These are phyloP conservation scores for Drosophila gunungcola DNA, from an alignment of 1,140 invertebrate species.

Conservation along the genomic window DNA sequence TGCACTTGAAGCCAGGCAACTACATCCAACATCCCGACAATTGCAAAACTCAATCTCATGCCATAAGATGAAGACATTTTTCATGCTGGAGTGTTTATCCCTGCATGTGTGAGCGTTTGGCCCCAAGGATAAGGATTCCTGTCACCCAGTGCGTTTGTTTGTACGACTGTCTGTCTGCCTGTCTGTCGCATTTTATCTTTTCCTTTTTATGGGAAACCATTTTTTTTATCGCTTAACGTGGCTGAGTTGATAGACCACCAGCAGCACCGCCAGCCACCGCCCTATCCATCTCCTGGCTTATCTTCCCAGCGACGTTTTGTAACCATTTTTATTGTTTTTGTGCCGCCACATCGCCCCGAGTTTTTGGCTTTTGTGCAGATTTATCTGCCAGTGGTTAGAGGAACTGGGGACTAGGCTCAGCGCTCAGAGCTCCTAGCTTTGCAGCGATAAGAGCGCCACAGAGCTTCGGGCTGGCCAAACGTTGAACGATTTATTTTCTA, in stretches of 20 bases:
- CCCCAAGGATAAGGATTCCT: conserved; percentile 45
- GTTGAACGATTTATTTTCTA: conserved; percentile 70
- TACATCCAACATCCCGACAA: conserved; percentile 29
- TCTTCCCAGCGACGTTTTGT: conserved; percentile 70
- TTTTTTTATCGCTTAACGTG: conserved; percentile 72
- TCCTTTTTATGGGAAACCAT: conserved; percentile 74
- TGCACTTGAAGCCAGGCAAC: conserved; percentile 17
- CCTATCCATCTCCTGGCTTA: conserved; percentile 56
- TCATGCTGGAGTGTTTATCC: conserved; percentile 47
- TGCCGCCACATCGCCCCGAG: conserved; percentile 41
- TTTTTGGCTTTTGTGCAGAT: conserved; percentile 58
- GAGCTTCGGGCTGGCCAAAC: conserved; percentile 37
- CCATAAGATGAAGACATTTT: conserved; percentile 67
- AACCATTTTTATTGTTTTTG: conserved; percentile 81
- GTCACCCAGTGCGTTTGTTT: conserved; percentile 16
- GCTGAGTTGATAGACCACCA: conserved; percentile 42
- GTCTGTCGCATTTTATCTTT: conserved; percentile 73
- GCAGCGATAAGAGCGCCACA: conserved; percentile 31
- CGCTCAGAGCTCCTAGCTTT: conserved; percentile 32
- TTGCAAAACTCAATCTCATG: conserved; percentile 49
- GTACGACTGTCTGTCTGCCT: conserved; percentile 23
- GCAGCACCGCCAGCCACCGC: conserved; percentile 6
- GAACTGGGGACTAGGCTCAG: conserved; percentile 18
- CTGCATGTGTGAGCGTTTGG: conserved; percentile 33
- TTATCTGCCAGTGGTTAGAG: conserved; percentile 39